Conservation (phyloP, 2,888 invertebrate genomes). For the Enchytraeus crypticus region DNA sequence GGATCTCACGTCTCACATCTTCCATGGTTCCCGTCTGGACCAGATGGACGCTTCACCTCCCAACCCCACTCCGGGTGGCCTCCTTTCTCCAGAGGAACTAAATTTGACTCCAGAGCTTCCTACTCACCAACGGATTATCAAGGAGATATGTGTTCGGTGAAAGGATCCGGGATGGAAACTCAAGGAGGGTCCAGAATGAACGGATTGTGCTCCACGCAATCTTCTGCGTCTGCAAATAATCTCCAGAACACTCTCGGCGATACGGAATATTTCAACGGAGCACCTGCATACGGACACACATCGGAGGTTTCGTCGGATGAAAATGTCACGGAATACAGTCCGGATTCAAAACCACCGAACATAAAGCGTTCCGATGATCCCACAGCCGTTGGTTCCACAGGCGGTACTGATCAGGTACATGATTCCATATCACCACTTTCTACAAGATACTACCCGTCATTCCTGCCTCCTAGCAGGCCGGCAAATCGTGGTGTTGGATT, state of each 20-base stretch:
- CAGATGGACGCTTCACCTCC: neutral
- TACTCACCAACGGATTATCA: neutral
- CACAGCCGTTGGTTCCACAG: neutral
- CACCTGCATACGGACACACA: neutral
- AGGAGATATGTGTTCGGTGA: neutral
- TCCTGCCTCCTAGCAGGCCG: neutral
- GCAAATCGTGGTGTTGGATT: neutral
- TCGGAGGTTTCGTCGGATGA: no score
- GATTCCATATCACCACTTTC: neutral
- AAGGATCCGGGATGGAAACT: no score
- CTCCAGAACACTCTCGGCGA: neutral
- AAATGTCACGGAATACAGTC: neutral
- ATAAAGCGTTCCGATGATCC: neutral
- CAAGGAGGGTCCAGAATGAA: no score
- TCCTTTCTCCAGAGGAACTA: neutral
- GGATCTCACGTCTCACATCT: neutral
- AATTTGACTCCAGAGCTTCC: neutral
- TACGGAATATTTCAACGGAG: neutral
- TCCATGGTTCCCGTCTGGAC: neutral
- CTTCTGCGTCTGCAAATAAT: neutral
- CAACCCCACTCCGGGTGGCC: neutral
- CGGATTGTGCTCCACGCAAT: neutral
- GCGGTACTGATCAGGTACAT: neutral
- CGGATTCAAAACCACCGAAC: neutral
- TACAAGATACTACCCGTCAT: neutral